Percentiles rank a stretch among this genome's conserved stretches.
Conservation (phyloP, 92 coral and sea anemone genomes). For the Phenganax stokvisi region DNA sequence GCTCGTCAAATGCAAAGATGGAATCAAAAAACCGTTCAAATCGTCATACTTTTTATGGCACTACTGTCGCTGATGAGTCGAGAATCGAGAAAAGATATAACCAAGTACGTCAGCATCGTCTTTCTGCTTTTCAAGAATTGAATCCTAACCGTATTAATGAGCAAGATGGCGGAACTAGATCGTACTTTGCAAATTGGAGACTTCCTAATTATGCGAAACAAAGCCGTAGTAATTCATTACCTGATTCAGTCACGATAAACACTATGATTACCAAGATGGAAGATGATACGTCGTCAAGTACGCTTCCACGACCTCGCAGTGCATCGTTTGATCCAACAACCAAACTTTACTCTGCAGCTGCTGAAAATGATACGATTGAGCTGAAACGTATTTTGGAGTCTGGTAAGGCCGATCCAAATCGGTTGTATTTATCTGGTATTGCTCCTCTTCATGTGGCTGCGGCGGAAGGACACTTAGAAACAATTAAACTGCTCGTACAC, state of each 20-base stretch:
- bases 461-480: slow-evolving; percentile 79
- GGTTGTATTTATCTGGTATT: slow-evolving; percentile 74
- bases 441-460: slow-evolving; percentile 89
- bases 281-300: slow-evolving; percentile 27
- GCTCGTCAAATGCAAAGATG: slow-evolving; percentile 5
- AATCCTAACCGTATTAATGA: not conserved
- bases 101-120: slow-evolving; percentile 30
- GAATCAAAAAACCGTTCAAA: slow-evolving; percentile 22
- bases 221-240: slow-evolving; percentile 27
- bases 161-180: not conserved
- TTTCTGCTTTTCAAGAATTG: slow-evolving; percentile 23
- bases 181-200: not conserved
- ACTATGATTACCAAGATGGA: slow-evolving; percentile 28
- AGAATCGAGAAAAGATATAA: slow-evolving; percentile 31
- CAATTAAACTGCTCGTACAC: slow-evolving; percentile 58
- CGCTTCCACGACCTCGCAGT: slow-evolving; percentile 63
- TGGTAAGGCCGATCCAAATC: slow-evolving; percentile 65
- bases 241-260: slow-evolving; percentile 23
- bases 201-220: not conserved
- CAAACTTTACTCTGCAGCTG: slow-evolving; percentile 71
- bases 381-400: slow-evolving; percentile 55
- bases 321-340: slow-evolving; percentile 84
- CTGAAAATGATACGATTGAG: slow-evolving; percentile 73
- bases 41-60: slow-evolving; percentile 35
- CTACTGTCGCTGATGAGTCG: slow-evolving; percentile 26